Percentiles rank a stretch among this genome's conserved stretches.
These are phyloP conservation scores for Champsocephalus gunnari DNA, from an alignment of 2,797 vertebrate species.

Conservation along the genomic window DNA sequence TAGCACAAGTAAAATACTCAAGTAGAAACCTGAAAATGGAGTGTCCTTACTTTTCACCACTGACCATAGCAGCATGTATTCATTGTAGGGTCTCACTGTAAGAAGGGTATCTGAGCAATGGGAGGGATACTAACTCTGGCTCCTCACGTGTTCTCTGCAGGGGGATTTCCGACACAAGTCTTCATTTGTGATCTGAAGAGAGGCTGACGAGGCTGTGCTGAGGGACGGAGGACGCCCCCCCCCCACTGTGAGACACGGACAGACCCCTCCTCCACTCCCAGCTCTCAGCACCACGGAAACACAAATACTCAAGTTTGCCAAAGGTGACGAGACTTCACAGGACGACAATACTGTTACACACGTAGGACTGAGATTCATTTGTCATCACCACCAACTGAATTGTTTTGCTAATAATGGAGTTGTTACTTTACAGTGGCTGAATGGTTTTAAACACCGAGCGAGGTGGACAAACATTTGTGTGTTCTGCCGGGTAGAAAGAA, in stretches of 20 bases:
- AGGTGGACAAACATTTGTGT: constrained; percentile 38
- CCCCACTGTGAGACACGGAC: constrained; percentile 62
- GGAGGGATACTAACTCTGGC: background rate
- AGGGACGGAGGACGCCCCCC: constrained; percentile 61
- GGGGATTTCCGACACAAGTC: constrained; percentile 99
- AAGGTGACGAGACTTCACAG: constrained; percentile 79
- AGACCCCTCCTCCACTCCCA: constrained; percentile 66
- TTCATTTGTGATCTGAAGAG: constrained; percentile 94
- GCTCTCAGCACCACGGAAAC: constrained; percentile 62
- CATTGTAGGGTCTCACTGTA: no score
- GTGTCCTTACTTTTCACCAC: no score
- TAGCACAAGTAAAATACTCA: no score
- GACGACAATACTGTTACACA: constrained; percentile 55
- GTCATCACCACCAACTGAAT: constrained; percentile 58
- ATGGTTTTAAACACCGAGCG: constrained; percentile 50
- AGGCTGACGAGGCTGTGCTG: constrained; percentile 48
- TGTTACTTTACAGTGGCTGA: constrained; percentile 65
- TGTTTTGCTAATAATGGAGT: constrained; percentile 62
- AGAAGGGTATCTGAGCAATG: background rate
- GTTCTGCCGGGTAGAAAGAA: constrained; percentile 42
- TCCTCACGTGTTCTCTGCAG: constrained; percentile 72
- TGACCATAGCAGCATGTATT: no score
- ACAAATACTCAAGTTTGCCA: constrained; percentile 81
- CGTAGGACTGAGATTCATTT: constrained; percentile 55
- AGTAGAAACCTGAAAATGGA: no score